phyloP scores from a whole-genome alignment of 2,797 vertebrate genomes.

The Rhabdomys pumilio region DNA sequence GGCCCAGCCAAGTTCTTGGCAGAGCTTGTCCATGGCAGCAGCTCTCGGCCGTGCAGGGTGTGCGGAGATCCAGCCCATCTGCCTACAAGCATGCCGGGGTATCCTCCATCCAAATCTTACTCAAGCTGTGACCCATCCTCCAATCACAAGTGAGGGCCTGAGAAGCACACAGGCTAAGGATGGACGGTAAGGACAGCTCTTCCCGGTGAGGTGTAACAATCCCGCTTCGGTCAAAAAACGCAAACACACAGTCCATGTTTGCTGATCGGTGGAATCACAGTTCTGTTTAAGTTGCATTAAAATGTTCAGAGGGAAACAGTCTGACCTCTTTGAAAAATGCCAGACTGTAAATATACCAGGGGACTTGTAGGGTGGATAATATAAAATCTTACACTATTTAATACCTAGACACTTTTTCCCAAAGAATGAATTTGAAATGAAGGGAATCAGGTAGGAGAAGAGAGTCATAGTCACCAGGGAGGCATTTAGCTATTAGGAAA shows the following conservation, averaged over 20 bases:
- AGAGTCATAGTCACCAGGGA: background rate
- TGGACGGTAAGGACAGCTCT: background rate
- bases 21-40: background rate
- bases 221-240: background rate
- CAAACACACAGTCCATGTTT: background rate
- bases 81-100: background rate
- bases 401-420: background rate
- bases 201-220: background rate
- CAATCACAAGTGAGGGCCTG: background rate
- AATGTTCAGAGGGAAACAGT: background rate
- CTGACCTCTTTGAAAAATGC: conserved; percentile 55
- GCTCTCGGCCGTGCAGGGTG: background rate
- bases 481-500: background rate
- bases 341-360: conserved; percentile 49
- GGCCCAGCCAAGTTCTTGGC: conserved; percentile 54
- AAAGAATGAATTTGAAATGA: conserved; percentile 24
- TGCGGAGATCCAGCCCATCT: background rate
- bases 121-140: background rate
- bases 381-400: background rate
- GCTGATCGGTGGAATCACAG: background rate
- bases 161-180: background rate
- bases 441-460: background rate
- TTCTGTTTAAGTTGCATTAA: background rate
- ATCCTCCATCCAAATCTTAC: background rate
- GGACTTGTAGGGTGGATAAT: background rate